Percentiles rank a stretch among this genome's conserved stretches.
Evolutionary conservation across 2,113 vertebrate genomes (phyloP).

Genomic region (Spilogale gracilis): DNA sequence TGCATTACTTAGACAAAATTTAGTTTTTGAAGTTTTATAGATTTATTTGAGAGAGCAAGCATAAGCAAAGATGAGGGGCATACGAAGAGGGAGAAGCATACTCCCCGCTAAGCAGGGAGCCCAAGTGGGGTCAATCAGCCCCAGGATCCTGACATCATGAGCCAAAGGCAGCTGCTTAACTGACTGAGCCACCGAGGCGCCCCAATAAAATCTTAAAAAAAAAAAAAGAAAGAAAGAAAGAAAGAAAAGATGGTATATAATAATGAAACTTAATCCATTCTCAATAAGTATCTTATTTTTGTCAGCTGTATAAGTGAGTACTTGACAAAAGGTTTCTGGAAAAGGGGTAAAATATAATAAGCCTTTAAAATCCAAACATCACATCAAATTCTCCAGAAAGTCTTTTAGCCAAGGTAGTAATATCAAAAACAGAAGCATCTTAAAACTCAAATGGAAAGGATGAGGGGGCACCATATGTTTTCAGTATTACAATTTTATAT

Average conservation of each 20-base stretch:
- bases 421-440: not conserved
- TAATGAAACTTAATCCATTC: not conserved
- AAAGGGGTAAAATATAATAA: not conserved
- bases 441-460: not conserved
- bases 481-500: not conserved
- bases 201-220: not conserved
- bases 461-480: not conserved
- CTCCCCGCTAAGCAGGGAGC: not conserved
- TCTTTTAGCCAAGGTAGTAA: not conserved
- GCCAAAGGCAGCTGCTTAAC: not conserved
- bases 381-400: not conserved
- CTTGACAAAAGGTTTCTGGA: not conserved
- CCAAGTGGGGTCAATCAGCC: not conserved
- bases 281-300: conserved; percentile 33
- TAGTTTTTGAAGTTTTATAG: not conserved
- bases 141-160: not conserved
- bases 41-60: not conserved
- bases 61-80: not conserved
- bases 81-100: not conserved
- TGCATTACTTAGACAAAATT: not conserved
- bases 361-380: not conserved
- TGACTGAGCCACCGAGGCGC: not conserved
- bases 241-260: not conserved
- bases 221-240: not conserved
- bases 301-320: not conserved